Base-by-base conservation (phyloP, 1,140 invertebrate genomes). In the Drosophila kurseongensis region DNA sequence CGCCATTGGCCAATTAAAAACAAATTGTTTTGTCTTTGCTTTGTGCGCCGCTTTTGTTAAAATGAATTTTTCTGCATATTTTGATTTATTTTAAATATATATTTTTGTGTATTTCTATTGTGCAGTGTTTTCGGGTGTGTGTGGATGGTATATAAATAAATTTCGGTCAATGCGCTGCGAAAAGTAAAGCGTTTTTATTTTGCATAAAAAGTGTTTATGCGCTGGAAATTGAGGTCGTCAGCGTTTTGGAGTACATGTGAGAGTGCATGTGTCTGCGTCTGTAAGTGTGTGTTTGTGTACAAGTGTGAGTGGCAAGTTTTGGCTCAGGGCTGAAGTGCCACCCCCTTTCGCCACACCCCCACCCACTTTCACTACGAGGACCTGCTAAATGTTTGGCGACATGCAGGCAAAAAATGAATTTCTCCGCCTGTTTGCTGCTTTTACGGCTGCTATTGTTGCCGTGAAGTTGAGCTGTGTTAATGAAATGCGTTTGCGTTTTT, bases 381-480 rank as follows among this genome's bases (percentile, higher is more conserved):
- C 57, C 61, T 44, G 60, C 76, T 77, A 80, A 82, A 83, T 88
- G 79, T 76, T 88, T 72, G 63, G 68, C 72, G 67, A 89, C 80
- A 79, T 76, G 66, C 47, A 40, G 55, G 41, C 44, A 74, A 74
- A 78, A 82, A 75, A 71, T 62, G 69, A 62, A 75, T 55, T 83
- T 71, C 79, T 50, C 69, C 51, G 69, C 69, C 65, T 62, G 68
- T 67, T 66, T 59, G 38, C 60, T 55, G 56, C 45, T 61, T 59
- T 74, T 62, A 62, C 69, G 75, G 62, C 77, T 59, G 71, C 75
- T 45, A 83, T 88, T 89, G 84, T 88, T 88, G 62, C 75, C 56
- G 63, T 77, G 60, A 86, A 89, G 79, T 88, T 88, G 61, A 18
- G 71, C 80, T 89, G 84, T 89, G 84, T 89, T 89, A 89, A 89